Conservation (phyloP, 2,797 vertebrate species). For the Sebastes cheni region DNA sequence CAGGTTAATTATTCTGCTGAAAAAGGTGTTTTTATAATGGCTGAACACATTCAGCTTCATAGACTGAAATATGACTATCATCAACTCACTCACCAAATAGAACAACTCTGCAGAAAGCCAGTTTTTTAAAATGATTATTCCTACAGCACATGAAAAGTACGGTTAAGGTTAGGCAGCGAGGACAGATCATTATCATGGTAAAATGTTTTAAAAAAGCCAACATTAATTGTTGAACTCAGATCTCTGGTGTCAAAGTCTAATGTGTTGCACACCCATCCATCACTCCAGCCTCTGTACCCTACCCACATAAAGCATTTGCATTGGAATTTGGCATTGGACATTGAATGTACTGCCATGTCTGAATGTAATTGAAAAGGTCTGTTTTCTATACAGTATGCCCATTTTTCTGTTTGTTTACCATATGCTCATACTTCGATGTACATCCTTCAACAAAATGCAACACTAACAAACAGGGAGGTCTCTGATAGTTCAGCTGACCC, state of each 20-base stretch:
- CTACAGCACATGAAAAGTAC: neutral
- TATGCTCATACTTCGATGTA: neutral
- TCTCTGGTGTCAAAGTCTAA: neutral
- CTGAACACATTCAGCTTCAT: neutral
- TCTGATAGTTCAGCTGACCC: slow-evolving; percentile 58
- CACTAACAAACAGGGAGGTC: slow-evolving; percentile 40
- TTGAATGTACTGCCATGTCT: neutral
- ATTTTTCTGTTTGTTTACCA: neutral
- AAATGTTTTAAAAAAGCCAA: neutral
- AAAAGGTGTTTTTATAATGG: neutral
- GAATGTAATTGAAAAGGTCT: neutral
- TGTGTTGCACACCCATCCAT: neutral
- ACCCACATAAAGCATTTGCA: neutral
- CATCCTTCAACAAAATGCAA: slow-evolving; percentile 36
- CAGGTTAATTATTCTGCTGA: neutral
- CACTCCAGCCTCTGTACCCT: neutral
- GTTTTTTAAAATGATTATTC: neutral
- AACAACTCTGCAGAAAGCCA: neutral
- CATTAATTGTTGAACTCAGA: neutral
- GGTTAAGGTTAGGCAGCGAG: neutral
- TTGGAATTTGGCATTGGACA: neutral
- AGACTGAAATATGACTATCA: neutral
- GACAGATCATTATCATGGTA: neutral
- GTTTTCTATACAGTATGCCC: neutral
- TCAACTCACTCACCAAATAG: neutral